Evolutionary conservation across 2,113 vertebrate genomes (phyloP).

Genomic region (Ivindomyrus marchei): DNA sequence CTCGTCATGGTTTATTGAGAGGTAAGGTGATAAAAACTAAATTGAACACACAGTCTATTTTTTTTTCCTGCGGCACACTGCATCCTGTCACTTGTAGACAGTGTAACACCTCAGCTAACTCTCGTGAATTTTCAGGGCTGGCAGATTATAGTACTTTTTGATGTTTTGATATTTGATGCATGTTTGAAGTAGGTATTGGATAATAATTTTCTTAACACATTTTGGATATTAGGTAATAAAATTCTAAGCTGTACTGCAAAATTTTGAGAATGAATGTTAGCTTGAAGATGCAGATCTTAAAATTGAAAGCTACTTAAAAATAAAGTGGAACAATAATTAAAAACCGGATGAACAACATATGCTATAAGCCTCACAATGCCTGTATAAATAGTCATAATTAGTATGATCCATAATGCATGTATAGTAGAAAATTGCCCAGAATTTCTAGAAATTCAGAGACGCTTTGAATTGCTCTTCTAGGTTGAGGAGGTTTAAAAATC

Average conservation of each 20-base stretch:
- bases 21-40: not conserved
- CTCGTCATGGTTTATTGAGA: constrained; percentile 9
- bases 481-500: not conserved
- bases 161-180: not conserved
- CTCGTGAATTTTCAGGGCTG: not conserved
- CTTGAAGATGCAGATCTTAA: not conserved
- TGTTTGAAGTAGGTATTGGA: not conserved
- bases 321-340: not conserved
- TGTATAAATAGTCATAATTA: not conserved
- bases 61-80: not conserved
- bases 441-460: not conserved
- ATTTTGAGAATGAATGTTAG: not conserved
- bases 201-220: not conserved
- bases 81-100: not conserved
- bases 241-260: not conserved
- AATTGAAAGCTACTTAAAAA: not conserved
- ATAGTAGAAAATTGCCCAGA: not conserved
- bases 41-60: not conserved
- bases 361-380: not conserved
- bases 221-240: not conserved
- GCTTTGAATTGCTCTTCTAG: not conserved
- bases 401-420: not conserved
- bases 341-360: not conserved
- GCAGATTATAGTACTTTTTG: not conserved
- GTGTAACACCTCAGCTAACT: not conserved